phyloP scores from a whole-genome alignment of 1,140 invertebrate species.

The Macrostomum lignano region DNA sequence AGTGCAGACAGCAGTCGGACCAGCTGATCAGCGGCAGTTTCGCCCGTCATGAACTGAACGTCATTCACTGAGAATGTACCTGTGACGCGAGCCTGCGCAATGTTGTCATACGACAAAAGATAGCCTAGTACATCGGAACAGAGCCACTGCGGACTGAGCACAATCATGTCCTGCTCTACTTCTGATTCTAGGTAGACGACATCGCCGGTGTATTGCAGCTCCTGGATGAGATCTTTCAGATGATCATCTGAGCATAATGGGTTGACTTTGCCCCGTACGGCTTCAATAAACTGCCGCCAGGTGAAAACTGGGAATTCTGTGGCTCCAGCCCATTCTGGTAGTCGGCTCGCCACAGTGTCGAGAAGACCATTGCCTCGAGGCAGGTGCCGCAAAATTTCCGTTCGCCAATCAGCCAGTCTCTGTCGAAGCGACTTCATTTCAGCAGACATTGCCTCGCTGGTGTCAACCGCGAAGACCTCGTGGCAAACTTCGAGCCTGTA shows the following conservation, averaged over 20 bases:
- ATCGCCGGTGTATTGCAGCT: constrained; percentile 41
- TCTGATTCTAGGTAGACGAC: constrained; percentile 32
- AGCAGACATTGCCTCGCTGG: no score
- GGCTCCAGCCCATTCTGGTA: not conserved
- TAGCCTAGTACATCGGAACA: constrained; percentile 41
- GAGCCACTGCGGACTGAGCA: constrained; percentile 45
- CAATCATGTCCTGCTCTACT: constrained; percentile 36
- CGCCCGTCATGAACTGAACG: constrained; percentile 43
- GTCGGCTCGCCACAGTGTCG: no score
- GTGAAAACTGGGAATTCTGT: constrained; percentile 42
- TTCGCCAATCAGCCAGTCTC: no score
- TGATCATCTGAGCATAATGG: constrained; percentile 40
- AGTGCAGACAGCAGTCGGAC: constrained; percentile 29
- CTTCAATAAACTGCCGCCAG: constrained; percentile 36
- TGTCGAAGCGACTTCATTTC: no score
- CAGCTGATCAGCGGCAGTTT: constrained; percentile 33
- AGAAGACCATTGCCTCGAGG: no score
- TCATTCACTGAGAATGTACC: constrained; percentile 48
- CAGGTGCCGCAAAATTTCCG: no score
- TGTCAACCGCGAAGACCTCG: no score
- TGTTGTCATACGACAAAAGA: constrained; percentile 38
- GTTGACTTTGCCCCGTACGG: constrained; percentile 37
- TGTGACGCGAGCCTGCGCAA: constrained; percentile 37
- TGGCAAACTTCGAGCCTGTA: no score
- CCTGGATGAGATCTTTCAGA: constrained; percentile 37